phyloP scores from a whole-genome alignment of 2,113 vertebrate genomes.

The Corythornis madagascariensis region DNA sequence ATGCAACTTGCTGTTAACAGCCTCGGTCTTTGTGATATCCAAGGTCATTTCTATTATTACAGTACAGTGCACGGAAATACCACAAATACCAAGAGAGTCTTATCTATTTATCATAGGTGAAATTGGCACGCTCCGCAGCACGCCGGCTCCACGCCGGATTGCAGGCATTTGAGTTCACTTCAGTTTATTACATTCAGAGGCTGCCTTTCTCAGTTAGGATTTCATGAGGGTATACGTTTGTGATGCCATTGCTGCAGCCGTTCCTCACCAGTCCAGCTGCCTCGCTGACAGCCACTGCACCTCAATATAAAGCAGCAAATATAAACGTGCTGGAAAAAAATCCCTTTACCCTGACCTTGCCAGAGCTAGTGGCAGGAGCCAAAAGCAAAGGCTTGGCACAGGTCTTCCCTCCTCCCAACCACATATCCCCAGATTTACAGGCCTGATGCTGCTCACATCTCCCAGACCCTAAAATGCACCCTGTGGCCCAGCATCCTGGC shows the following conservation, averaged over 20 bases:
- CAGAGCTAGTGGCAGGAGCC: background rate
- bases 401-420: background rate
- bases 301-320: background rate
- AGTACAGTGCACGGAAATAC: conserved; percentile 65
- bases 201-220: background rate
- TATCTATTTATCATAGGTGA: conserved; percentile 63
- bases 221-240: fast-evolving
- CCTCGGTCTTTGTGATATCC: conserved; percentile 27
- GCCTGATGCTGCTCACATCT: too few species aligned
- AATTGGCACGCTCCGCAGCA: conserved; percentile 24
- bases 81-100: conserved; percentile 46
- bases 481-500: background rate
- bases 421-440: fast-evolving
- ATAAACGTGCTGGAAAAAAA: fast-evolving
- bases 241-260: fast-evolving
- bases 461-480: fast-evolving
- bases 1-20: background rate
- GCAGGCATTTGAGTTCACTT: background rate
- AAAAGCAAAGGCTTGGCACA: fast-evolving
- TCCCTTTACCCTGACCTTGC: background rate
- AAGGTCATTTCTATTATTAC: conserved; percentile 62
- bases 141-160: background rate
- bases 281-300: fast-evolving
- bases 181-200: background rate
- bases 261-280: background rate